These are phyloP conservation scores for Pipistrellus pipistrellus DNA, from an alignment of 2,797 vertebrate species.

Conservation along the genomic window DNA sequence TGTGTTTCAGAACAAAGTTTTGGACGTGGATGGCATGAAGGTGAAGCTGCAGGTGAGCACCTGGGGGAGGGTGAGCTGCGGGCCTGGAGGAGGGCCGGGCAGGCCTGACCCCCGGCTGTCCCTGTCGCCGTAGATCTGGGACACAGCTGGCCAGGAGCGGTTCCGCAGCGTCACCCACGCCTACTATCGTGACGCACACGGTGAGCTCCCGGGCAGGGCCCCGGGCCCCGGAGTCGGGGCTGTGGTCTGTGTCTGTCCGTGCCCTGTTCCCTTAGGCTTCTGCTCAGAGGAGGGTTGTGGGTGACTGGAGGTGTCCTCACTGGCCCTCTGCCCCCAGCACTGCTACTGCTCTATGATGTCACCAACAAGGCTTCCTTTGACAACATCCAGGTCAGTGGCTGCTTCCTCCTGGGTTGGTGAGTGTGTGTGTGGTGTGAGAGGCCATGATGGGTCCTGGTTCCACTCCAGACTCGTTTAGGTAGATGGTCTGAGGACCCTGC, in stretches of 20 bases:
- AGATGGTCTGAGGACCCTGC: not conserved
- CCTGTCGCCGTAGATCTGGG: conserved; percentile 91
- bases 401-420: not conserved
- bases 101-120: not conserved
- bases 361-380: conserved; percentile 96
- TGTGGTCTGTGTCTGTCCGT: not conserved
- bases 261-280: not conserved
- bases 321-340: conserved; percentile 81
- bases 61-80: not conserved
- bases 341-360: conserved; percentile 96
- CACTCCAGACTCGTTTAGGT: not conserved
- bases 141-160: conserved; percentile 94
- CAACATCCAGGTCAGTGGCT: conserved; percentile 92
- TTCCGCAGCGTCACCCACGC: conserved; percentile 95
- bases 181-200: conserved; percentile 95
- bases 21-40: conserved; percentile 95
- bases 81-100: not conserved
- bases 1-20: conserved; percentile 96
- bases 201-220: conserved; percentile 84
- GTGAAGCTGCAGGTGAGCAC: conserved; percentile 95
- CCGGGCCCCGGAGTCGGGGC: not conserved
- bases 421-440: not conserved
- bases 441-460: not conserved
- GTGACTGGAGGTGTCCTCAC: conserved; percentile 14
- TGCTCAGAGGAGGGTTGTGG: not conserved